Evolutionary conservation across 2,797 vertebrate species (phyloP), one percentile per base, ranked within the genome.

Genomic region (Chaetodon trifasciatus): DNA sequence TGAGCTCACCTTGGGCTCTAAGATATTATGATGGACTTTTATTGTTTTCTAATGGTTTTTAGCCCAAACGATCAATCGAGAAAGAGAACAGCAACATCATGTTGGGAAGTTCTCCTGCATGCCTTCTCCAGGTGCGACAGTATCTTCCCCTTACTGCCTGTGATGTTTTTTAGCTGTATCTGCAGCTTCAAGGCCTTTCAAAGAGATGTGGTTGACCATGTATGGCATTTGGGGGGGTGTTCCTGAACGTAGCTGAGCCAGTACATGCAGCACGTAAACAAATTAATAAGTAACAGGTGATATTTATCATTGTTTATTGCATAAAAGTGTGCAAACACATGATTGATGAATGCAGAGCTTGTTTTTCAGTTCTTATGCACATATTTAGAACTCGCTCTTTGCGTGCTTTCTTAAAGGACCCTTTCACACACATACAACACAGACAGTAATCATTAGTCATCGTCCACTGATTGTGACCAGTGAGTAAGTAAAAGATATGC

Each of bases 381-480:
- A 55, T 52, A 55, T 82, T 82, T 63, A 60, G 37, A 70, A 37
- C 32, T 35, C n/a, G 57, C 46, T 40, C 0, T 46, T 0, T 60
- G 32, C 60, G 9, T 21, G 2, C 15, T 69, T 57, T 70, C 53
- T 76, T 80, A 47, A 42, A 70, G 2, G 55, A 83, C 61, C 47
- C 37, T 57, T 82, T 70, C 60, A 79, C 74, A 70, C 46, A 76
- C 56, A 44, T 62, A 78, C 73, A 77, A 81, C 75, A 78, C 52
- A 81, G 76, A 79, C 62, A 65, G 37, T 16, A 39, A 61, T 85
- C 75, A 73, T 88, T 79, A 72, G 62, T 50, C 60, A 32, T 52
- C 50, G 23, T 82, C 80, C 47, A 4, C 32, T 44, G 71, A 83
- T 88, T 47, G 78, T 84, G 65, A 70, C 69, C 49, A 24, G 65